phyloP scores from a whole-genome alignment of 2,888 invertebrate genomes.

The Nomada ferruginata region DNA sequence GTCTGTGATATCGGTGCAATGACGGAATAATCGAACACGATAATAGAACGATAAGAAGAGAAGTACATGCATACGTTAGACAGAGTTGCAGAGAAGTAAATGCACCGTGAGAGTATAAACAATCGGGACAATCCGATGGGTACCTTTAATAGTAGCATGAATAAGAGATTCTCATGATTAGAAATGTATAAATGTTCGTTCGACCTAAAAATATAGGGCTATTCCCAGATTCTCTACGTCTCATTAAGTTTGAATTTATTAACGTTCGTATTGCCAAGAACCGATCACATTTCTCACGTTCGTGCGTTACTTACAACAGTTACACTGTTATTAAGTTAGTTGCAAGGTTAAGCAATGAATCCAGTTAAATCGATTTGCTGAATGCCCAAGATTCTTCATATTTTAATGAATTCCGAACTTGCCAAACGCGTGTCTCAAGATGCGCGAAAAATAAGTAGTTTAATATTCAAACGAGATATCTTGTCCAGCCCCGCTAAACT shows the following conservation, averaged over 20 bases:
- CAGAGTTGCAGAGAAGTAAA: too few species aligned
- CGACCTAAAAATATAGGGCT: slow-evolving; percentile 40
- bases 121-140: background rate
- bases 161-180: slow-evolving; percentile 6
- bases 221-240: slow-evolving; percentile 30
- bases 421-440: too few species aligned
- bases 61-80: too few species aligned
- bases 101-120: background rate
- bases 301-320: background rate
- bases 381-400: background rate
- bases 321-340: background rate
- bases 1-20: too few species aligned
- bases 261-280: slow-evolving; percentile 35
- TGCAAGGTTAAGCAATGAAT: background rate
- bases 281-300: slow-evolving; percentile 24
- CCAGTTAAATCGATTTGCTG: too few species aligned
- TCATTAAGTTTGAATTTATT: slow-evolving; percentile 51
- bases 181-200: slow-evolving; percentile 24
- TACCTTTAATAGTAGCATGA: background rate
- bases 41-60: too few species aligned
- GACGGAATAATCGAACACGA: too few species aligned
- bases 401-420: too few species aligned
- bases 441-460: too few species aligned
- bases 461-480: too few species aligned
- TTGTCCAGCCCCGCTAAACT: too few species aligned